Evolutionary conservation across 2,797 vertebrate species (phyloP), one percentile per base, ranked within the genome.

Genomic region (Stomatorhinus walkeri): DNA sequence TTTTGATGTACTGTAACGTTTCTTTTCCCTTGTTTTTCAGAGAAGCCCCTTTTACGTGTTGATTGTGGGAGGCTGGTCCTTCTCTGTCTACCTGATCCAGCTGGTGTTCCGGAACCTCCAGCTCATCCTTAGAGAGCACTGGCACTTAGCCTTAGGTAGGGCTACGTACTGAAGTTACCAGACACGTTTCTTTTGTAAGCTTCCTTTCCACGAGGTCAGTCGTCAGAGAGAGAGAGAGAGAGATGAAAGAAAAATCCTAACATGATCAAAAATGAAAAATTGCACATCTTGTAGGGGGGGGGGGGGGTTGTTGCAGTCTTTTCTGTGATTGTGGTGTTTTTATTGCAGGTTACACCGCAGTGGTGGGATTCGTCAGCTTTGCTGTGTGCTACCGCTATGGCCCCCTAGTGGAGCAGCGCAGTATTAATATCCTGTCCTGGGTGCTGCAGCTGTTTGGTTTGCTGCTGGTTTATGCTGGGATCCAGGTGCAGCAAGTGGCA

Each of bases 361-460:
- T 96, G 1, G 95, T 98, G 84, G 98, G 98, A 52, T 96, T 98
- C 59, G 10, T 97, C 93, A 99, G 98, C 92, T 99, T 99, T 16
- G 96, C 95, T 0, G 95, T 99, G 61, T 99, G 98, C 93, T 99
- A 99, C 93, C 96, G 96, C 51, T 97, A 98, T 1, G 98, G 98
- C 2, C 98, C 98, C 0, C 91, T 98, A 93, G 96, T 96, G 94
- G 96, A 99, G 4, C 89, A 97, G 87, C 97, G 96, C 89, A 99
- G 95, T 93, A 96, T 99, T 88, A 97, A 97, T 93, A 96, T 99
- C 91, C 94, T 99, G 79, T 97, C 97, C 1, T 99, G 98, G 98
- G 93, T 96, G 0, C 93, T 99, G 93, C 98, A 99, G 95, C 93
- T 98, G 14, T 93, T 97, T 49, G 97, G 98, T 61, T 94, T 99